A percentile compares a stretch with the other conserved stretches of the same genome.
phyloP scores from a whole-genome alignment of 2,888 invertebrate species.

The Labia minor region DNA sequence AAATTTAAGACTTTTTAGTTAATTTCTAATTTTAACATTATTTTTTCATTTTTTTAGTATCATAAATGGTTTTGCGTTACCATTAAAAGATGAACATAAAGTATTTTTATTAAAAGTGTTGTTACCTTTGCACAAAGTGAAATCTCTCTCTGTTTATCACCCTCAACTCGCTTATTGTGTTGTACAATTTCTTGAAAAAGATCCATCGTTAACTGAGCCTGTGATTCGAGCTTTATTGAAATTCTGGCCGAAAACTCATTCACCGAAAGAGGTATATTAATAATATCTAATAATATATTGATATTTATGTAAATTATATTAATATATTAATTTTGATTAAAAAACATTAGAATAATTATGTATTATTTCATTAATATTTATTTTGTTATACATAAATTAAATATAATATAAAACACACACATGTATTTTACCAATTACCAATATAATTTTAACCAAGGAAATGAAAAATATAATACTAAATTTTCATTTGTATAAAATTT shows the following conservation, averaged over 20 bases:
- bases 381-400: neutral
- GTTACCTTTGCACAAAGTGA: conserved; percentile 92
- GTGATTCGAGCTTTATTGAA: conserved; percentile 89
- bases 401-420: too few species aligned
- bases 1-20: conserved; percentile 14
- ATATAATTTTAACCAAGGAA: too few species aligned
- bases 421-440: too few species aligned
- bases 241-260: conserved; percentile 98
- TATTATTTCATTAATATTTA: conserved; percentile 15
- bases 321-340: neutral
- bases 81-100: conserved; percentile 96
- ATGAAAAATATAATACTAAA: too few species aligned
- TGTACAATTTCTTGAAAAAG: conserved; percentile 97
- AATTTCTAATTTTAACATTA: neutral
- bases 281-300: too few species aligned
- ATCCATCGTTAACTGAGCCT: conserved; percentile 87
- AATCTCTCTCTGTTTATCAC: conserved; percentile 92
- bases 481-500: too few species aligned
- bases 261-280: conserved; percentile 73
- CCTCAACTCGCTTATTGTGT: conserved; percentile 97
- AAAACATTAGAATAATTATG: neutral
- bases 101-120: conserved; percentile 57
- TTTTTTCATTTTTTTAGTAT: conserved; percentile 51
- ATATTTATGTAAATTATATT: too few species aligned
- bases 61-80: conserved; percentile 97